Conservation (phyloP, 2,888 invertebrate species). For the Chesias legatella region DNA sequence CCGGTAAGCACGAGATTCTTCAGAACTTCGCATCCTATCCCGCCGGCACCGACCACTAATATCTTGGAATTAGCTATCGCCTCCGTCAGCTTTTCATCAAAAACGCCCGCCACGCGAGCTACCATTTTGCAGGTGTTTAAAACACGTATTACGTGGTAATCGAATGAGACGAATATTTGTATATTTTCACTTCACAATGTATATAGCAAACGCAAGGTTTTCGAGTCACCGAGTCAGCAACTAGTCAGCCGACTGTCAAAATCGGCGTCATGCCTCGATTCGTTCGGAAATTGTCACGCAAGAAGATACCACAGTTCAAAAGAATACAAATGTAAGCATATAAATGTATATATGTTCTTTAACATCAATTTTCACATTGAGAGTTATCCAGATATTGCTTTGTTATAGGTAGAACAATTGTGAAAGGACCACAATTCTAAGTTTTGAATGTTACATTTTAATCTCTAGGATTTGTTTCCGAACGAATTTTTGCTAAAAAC, state of each 20-base stretch:
- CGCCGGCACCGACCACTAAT: conserved; percentile 97
- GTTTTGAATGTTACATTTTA: too few species aligned
- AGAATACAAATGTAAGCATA: too few species aligned
- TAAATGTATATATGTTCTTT: too few species aligned
- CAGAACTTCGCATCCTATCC: conserved; percentile 98
- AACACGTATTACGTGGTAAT: conserved; percentile 16
- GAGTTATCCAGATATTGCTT: too few species aligned
- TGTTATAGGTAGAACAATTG: too few species aligned
- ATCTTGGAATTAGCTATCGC: conserved; percentile 86
- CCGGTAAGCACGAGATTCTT: conserved; percentile 98
- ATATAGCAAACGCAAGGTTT: conserved; percentile 39
- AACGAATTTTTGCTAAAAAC: too few species aligned
- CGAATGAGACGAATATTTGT: conserved; percentile 28
- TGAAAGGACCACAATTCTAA: too few species aligned
- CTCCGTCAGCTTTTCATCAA: conserved; percentile 83
- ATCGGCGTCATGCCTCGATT: conserved; percentile 60
- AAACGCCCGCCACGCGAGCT: conserved; percentile 83
- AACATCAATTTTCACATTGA: too few species aligned
- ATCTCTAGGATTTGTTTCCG: too few species aligned
- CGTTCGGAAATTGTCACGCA: too few species aligned
- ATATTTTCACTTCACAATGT: conserved; percentile 30
- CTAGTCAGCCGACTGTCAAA: conserved; percentile 45
- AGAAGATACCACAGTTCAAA: too few species aligned
- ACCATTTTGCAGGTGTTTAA: conserved; percentile 76
- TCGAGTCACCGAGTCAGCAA: conserved; percentile 25